Base-by-base conservation (phyloP, 2,113 vertebrate species). In the Gallinago media region DNA sequence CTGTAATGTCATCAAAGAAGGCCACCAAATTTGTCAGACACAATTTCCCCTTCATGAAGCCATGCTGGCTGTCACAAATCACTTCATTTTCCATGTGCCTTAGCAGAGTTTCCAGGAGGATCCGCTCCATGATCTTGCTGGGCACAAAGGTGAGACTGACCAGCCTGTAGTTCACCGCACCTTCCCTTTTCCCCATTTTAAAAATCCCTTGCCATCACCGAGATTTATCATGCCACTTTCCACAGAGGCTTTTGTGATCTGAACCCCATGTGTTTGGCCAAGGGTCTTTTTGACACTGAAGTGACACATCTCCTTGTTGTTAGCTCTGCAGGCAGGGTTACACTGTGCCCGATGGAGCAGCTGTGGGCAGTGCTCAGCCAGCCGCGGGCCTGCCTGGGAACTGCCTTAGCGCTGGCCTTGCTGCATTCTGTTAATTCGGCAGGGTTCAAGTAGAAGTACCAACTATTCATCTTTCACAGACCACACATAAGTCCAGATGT, bases 341-440 rank as follows among this genome's bases (percentile, higher is more conserved):
- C 19, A 10, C 42, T 11, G 23, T 0, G 2, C 49, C 42, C 14
- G 26, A 7, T 0, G 1, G 47, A 31, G 86, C 61, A 26, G 61
- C 19, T 22, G 9, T 29, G 47, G 36, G 42, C 29, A 52, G 40
- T 7, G 19, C 26, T 76, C 58, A 46, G 44, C 26, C 16, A 70
- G 49, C 66, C 50, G 18, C 29, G n/a, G 36, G 15, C 5, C 46
- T n/a, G 32, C 22, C 38, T 29, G 14, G 22, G 63, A 88, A 8
- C 34, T 42, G 18, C 49, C 67, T 36, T 9, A n/a, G 71, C 1
- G 0, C 36, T 38, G 25, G 25, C 2, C 0, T 27, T 73, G 23
- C 67, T 86, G 79, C 31, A 62, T 34, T 54, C 74, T 46, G 4
- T 11, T 38, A 15, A 6, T 55, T 71, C 73, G 32, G 15, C 0